Evolutionary conservation across 1,140 invertebrate genomes (phyloP).

Genomic region (Riptortus pedestris): DNA sequence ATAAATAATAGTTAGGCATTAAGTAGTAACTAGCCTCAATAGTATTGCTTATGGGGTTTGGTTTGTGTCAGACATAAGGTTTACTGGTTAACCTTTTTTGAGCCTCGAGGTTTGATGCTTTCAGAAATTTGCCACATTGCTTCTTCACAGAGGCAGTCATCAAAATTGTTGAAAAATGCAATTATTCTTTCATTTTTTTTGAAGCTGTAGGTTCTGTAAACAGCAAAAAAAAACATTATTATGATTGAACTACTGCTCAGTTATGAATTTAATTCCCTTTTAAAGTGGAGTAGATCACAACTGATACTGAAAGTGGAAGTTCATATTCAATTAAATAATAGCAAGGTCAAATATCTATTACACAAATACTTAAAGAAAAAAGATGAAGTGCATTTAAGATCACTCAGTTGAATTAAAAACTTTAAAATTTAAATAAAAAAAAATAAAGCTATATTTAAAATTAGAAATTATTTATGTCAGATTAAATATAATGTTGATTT

Average conservation of each 20-base stretch:
- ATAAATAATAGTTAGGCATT: slow-evolving; percentile 14
- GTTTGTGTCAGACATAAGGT: not conserved
- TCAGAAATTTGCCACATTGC: slow-evolving; percentile 97
- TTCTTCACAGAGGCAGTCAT: slow-evolving; percentile 88
- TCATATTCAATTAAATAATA: too few species aligned
- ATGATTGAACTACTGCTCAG: not conserved
- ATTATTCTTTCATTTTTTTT: slow-evolving; percentile 89
- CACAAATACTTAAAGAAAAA: too few species aligned
- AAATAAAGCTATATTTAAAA: too few species aligned
- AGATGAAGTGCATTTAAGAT: too few species aligned
- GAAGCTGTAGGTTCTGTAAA: slow-evolving; percentile 64
- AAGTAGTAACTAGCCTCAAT: slow-evolving; percentile 12
- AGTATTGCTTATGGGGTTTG: slow-evolving; percentile 13
- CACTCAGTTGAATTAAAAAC: too few species aligned
- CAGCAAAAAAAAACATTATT: slow-evolving; percentile 23
- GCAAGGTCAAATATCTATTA: too few species aligned
- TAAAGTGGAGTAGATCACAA: not conserved
- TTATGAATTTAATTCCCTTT: not conserved
- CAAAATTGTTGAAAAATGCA: slow-evolving; percentile 92
- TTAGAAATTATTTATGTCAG: too few species aligned
- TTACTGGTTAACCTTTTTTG: slow-evolving; percentile 27
- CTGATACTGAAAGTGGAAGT: not conserved
- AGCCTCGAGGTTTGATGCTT: slow-evolving; percentile 80
- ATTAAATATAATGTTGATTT: too few species aligned
- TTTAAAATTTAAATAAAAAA: too few species aligned